Evolutionary conservation across 2,113 vertebrate genomes (phyloP).

Genomic region (Chelonoidis abingdonii): DNA sequence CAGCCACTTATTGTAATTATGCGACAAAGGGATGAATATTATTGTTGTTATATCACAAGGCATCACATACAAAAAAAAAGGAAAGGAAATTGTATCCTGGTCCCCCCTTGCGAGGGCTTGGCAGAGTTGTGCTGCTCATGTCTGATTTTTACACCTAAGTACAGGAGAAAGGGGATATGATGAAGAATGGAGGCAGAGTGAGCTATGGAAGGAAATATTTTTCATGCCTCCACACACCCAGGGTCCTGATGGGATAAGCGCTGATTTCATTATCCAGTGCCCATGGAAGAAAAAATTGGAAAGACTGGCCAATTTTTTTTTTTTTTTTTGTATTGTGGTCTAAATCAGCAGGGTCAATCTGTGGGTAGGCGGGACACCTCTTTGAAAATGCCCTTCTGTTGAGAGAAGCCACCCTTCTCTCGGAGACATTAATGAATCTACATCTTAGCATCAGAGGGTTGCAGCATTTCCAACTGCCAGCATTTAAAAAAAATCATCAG

Average conservation of each 20-base stretch:
- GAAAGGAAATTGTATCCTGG: background rate
- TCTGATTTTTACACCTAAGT: background rate
- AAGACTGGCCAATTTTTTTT: background rate
- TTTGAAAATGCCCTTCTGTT: background rate
- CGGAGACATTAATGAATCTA: fast-evolving
- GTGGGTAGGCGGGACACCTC: fast-evolving
- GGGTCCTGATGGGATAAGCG: fast-evolving
- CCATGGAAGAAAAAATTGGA: background rate
- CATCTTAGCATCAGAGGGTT: background rate
- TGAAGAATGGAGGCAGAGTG: background rate
- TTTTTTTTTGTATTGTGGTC: fast-evolving
- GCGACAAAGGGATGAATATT: conserved; percentile 49
- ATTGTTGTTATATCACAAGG: conserved; percentile 38
- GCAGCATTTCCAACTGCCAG: background rate
- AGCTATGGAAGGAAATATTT: background rate
- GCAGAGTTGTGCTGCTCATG: background rate
- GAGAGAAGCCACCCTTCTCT: background rate
- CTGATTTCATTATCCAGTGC: background rate
- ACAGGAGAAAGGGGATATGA: background rate
- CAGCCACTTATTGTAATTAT: conserved; percentile 71
- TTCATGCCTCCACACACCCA: background rate
- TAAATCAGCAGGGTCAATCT: background rate
- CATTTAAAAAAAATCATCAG: background rate
- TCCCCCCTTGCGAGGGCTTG: conserved; percentile 3
- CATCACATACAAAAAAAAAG: conserved; percentile 2